These are phyloP conservation scores for Parnassius orleans DNA, from an alignment of 2,888 invertebrate species.

Conservation along the genomic window DNA sequence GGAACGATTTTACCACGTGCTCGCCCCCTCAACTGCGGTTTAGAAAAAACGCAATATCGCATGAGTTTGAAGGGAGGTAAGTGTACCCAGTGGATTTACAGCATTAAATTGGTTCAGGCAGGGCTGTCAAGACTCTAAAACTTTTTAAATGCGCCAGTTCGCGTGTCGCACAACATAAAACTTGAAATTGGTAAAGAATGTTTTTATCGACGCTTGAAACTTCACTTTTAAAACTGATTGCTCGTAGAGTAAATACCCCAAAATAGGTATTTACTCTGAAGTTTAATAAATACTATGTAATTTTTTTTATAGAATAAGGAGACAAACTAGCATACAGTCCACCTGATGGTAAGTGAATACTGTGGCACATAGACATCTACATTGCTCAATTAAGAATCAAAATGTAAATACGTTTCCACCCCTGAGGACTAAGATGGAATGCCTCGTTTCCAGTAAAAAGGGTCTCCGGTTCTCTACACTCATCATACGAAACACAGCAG, in stretches of 20 bases:
- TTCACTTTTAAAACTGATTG: slow-evolving; percentile 31
- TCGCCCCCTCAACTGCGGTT: slow-evolving; percentile 59
- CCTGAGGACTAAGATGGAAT: too few species aligned
- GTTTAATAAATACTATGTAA: too few species aligned
- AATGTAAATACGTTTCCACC: too few species aligned
- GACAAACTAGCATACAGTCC: too few species aligned
- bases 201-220: slow-evolving; percentile 41
- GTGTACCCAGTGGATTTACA: slow-evolving; percentile 77
- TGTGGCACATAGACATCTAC: too few species aligned
- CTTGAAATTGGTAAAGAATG: slow-evolving; percentile 41
- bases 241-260: slow-evolving; percentile 25
- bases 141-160: slow-evolving; percentile 46
- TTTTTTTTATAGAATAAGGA: too few species aligned
- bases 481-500: too few species aligned
- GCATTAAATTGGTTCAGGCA: slow-evolving; percentile 71
- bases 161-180: slow-evolving; percentile 49
- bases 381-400: too few species aligned
- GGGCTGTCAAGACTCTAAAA: slow-evolving; percentile 61
- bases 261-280: too few species aligned
- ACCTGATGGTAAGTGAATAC: too few species aligned
- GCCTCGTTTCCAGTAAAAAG: too few species aligned
- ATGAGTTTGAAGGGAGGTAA: slow-evolving; percentile 74
- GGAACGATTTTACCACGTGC: slow-evolving; percentile 45
- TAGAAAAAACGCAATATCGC: slow-evolving; percentile 74
- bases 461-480: too few species aligned